Base-by-base conservation (phyloP, 2,113 vertebrate genomes). In the Euleptes europaea region DNA sequence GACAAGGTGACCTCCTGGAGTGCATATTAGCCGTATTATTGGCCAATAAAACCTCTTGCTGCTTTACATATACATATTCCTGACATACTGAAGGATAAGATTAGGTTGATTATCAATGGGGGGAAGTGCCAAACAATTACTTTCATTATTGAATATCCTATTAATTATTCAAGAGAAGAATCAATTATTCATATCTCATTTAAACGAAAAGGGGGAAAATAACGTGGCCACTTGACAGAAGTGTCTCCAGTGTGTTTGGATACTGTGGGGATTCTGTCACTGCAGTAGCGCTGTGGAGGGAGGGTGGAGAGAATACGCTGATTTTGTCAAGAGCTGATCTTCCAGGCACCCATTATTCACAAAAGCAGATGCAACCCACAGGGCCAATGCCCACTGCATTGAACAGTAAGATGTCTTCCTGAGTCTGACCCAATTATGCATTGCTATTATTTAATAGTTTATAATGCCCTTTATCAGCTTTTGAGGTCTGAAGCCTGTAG, bases 171-270 rank as follows among this genome's bases (percentile, higher is more conserved):
- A 97, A 85, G 84, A 96, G 93, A 85, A 19, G 23, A 95, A 97
- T 97, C 94, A 97, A 97, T 97, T 97, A 97, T 97, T 97, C 95
- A 97, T 96, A 96, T 96, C 96, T 97, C 96, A 97, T 97, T 97
- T 96, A 96, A 96, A 95, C 33, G 12, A 91, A 90, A 92, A 69
- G 77, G 84, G 83, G 88, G 92, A 82, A 65, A 95, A 94, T 93
- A 88, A 93, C 49, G 2, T 72, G 93, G 93, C 92, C 94, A 93
- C 95, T 94, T 95, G 92, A 93, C 94, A 96, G 95, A 93, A 94
- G 90, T 86, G 73, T 85, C 93, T 92, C 77, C 91, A 91, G 92
- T 15, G 23, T 88, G 86, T 93, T 66, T 4, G 1, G 83, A 51
- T 85, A 47, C 54, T 75, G 80, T 86, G 74, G 67, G 72, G 85